Evolutionary conservation across 2,113 vertebrate genomes (phyloP), one percentile per base, ranked within the genome.

Genomic region (Brienomyrus brachyistius): DNA sequence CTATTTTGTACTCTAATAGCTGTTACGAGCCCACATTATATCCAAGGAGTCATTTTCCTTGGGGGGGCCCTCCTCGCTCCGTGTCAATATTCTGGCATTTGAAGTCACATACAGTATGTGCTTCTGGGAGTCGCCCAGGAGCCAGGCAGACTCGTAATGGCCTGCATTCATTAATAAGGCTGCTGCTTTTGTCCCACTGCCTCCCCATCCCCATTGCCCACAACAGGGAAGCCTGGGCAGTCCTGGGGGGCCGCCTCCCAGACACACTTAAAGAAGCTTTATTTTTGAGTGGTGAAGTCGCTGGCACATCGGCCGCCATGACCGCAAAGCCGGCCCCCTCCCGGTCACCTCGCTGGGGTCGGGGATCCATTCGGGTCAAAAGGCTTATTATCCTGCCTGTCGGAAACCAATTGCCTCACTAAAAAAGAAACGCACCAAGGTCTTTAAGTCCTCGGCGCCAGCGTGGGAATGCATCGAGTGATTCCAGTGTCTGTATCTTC

Each of bases 41-140:
- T 98, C 98, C 98, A 97, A 99, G 97, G 97, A 98, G 98, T 97
- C 96, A 97, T 97, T 97, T 98, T 98, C 98, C 98, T 99, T 98
- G 97, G 98, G 97, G 98, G 97, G 19, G 80, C 52, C 80, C 89
- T 94, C 96, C 97, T 97, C 92, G 97, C 97, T 97, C 97, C 97
- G 97, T 99, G 98, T 99, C 98, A 99, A 98, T 99, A 99, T 98
- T 98, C 97, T 98, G 98, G 97, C 97, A 99, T 99, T 98, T 98
- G 98, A 98, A 99, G 98, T 99, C 98, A 98, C 98, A 97, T 98
- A 98, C 98, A 96, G 97, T 98, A 97, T 97, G 97, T 97, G 97
- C 98, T 98, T 97, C 97, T 97, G 98, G 98, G 97, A 98, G 96
- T 95, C 96, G 95, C 95, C 95, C 95, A 97, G 97, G 97, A 99